These are phyloP conservation scores for Neuroscelio doddi DNA, from an alignment of 2,888 invertebrate genomes.

Conservation along the genomic window DNA sequence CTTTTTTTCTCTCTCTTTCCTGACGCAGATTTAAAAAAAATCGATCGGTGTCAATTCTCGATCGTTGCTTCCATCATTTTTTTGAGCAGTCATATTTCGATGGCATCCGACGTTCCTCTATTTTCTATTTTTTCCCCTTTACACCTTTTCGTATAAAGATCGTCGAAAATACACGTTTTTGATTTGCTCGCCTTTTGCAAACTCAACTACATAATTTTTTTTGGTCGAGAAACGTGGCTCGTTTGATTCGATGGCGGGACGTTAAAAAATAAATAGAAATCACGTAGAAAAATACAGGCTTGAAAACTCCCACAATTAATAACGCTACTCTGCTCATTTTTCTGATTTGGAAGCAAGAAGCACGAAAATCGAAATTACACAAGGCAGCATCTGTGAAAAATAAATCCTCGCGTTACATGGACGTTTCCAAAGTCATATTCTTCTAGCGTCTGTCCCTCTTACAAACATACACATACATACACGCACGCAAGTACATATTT, in stretches of 20 bases:
- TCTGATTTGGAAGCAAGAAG: too few relatives aligned
- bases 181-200: slow-evolving; percentile 13
- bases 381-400: too few relatives aligned
- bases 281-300: slow-evolving; percentile 43
- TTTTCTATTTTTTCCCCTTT: too few relatives aligned
- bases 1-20: slow-evolving; percentile 3
- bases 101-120: slow-evolving; percentile 23
- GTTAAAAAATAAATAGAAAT: slow-evolving; percentile 17
- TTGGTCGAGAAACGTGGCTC: slow-evolving; percentile 27
- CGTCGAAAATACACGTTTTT: slow-evolving; percentile 34
- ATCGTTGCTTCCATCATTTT: slow-evolving; percentile 39
- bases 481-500: too few relatives aligned
- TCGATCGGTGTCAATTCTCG: slow-evolving; percentile 19
- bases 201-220: too few relatives aligned
- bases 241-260: slow-evolving; percentile 27
- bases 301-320: slow-evolving; percentile 7
- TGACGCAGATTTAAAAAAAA: slow-evolving; percentile 11
- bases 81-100: slow-evolving; percentile 30
- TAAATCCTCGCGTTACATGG: too few relatives aligned
- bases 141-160: slow-evolving; percentile 30
- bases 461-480: slow-evolving; percentile 20
- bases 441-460: slow-evolving; percentile 21
- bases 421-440: slow-evolving; percentile 45
- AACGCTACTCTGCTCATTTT: too few relatives aligned
- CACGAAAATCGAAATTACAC: too few relatives aligned